phyloP scores from a whole-genome alignment of 2,113 vertebrate species.

The Hepsetus odoe region DNA sequence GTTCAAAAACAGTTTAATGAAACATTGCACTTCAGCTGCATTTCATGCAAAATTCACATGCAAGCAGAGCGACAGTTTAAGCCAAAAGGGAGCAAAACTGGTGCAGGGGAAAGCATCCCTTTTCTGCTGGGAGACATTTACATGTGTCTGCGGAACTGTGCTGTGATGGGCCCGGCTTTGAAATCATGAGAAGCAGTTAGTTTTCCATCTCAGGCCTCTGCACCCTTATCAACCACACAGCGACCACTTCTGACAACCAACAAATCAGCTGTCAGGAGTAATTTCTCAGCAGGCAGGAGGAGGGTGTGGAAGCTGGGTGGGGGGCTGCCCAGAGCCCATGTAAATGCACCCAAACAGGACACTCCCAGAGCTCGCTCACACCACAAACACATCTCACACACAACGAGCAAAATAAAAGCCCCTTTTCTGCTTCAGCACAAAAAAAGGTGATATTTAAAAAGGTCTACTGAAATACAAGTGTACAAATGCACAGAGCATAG shows the following conservation, averaged over 20 bases:
- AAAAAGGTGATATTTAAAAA: slow-evolving; percentile 5
- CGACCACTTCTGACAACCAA: slow-evolving; percentile 68
- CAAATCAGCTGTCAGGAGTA: slow-evolving; percentile 70
- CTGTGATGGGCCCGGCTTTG: slow-evolving; percentile 54
- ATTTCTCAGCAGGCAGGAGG: slow-evolving; percentile 61
- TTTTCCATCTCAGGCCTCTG: slow-evolving; percentile 48
- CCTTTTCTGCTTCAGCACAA: not conserved
- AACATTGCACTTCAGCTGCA: not conserved
- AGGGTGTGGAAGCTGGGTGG: slow-evolving; percentile 16
- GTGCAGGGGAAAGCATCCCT: slow-evolving; percentile 38
- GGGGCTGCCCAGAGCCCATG: slow-evolving; percentile 21
- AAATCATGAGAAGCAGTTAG: slow-evolving; percentile 59
- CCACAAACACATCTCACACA: slow-evolving; percentile 31
- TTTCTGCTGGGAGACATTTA: slow-evolving; percentile 58
- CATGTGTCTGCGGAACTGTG: slow-evolving; percentile 54
- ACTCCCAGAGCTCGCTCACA: slow-evolving; percentile 13
- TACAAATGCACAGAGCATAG: not conserved
- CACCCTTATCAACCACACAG: slow-evolving; percentile 59
- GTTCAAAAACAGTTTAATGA: slow-evolving; percentile 7
- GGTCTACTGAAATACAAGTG: not conserved
- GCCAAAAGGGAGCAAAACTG: slow-evolving; percentile 20
- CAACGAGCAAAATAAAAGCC: slow-evolving; percentile 3
- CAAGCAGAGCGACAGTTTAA: not conserved
- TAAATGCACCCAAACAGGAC: slow-evolving; percentile 47
- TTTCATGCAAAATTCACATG: not conserved